phyloP scores from a whole-genome alignment of 2,113 vertebrate species.

The Bubo scandiacus region DNA sequence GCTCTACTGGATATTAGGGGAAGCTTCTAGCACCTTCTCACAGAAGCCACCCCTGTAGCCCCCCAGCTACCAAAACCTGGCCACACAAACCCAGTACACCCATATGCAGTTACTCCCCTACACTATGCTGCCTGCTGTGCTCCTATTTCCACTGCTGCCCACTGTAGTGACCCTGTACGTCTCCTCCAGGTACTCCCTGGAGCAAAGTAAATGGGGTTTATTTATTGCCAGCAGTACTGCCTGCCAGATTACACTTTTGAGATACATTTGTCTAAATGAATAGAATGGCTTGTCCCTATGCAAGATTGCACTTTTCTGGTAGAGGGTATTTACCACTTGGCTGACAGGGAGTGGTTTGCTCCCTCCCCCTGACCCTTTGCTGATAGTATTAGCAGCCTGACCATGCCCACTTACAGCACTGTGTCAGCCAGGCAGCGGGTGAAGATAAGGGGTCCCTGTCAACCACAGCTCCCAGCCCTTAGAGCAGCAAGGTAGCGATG shows the following conservation, averaged over 20 bases:
- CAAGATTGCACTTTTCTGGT: not conserved
- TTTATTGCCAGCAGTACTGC: not conserved
- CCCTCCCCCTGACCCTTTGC: not conserved
- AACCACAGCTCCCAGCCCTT: not conserved
- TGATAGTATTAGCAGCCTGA: not conserved
- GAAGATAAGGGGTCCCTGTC: not conserved
- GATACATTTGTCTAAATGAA: not conserved
- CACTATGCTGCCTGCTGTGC: accelerated
- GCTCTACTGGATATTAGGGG: not conserved
- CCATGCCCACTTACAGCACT: not conserved
- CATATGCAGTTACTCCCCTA: not conserved
- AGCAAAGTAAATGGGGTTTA: not conserved
- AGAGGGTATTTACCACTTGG: not conserved
- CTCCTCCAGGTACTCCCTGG: not conserved
- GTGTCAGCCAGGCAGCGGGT: not conserved
- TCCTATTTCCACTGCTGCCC: not conserved
- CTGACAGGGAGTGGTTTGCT: not conserved
- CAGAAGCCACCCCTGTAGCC: no score
- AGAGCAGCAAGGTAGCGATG: no score
- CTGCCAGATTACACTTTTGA: not conserved
- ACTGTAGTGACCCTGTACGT: not conserved
- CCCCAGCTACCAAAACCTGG: no score
- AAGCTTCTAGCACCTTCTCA: no score
- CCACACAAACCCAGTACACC: not conserved
- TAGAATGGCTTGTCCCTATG: not conserved